Base-by-base conservation (phyloP, 2,113 vertebrate genomes). In the Neopipo cinnamomea region DNA sequence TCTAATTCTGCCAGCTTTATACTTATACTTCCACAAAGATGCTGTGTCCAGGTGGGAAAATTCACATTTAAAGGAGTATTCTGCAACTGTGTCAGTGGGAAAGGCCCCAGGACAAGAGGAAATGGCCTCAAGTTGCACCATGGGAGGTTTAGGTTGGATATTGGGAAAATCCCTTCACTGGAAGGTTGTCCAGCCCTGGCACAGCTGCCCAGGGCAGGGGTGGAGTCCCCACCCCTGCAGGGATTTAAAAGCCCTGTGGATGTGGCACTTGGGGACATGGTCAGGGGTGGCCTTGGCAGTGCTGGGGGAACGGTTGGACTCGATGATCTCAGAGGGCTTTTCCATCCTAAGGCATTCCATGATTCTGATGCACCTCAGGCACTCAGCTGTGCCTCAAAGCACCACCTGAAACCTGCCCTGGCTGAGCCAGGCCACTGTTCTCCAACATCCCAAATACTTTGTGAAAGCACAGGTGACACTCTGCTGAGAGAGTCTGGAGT, bases 1-100 rank as follows among this genome's bases (percentile, higher is more conserved):
- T 49, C 41, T 49, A 7, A 24, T 41, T 44, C 58, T 24, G 31
- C 4, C 3, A 0, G 1, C 2, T 24, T 42, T 76, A 2, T 28
- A 14, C 33, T 73, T 47, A 85, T 7, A 25, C 8, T 73, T 61
- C 35, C 63, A 28, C 2, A 1, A 39, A 39, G 70, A 22, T 5
- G 24, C 15, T 44, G 31, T 4, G 15, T 47, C 41, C 37, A 20
- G 27, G 63, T 23, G 61, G 67, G 53, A 73, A 39, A 35, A 44
- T 1, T 28, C 72, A 18, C 39, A 30, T n/a, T 41, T 17, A 33
- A 62, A 74, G 31, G 14, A 79, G 10, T 10, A 59, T 46, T 67
- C 44, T 24, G 11, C 5, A 55, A 50, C 6, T 1, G 0, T n/a
- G 27, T 28, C 67, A 39, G 37, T 4, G 37, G 67, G 47, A 49